Evolutionary conservation across 2,113 vertebrate species (phyloP).

Genomic region (Oryzias melastigma): DNA sequence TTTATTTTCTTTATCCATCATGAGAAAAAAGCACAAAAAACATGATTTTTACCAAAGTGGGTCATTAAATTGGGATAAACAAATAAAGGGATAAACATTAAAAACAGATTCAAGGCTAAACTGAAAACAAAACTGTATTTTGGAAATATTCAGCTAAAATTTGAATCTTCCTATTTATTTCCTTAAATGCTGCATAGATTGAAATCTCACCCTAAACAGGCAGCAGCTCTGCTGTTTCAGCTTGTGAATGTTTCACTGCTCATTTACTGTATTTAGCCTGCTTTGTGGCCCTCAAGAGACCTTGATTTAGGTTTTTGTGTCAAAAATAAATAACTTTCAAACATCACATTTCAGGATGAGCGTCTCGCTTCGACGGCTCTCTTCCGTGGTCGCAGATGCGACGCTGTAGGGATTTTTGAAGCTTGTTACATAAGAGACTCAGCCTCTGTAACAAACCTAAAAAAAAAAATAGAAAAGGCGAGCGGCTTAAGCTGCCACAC

Average conservation of each 20-base stretch:
- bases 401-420: slow-evolving; percentile 47
- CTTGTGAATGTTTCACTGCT: too few relatives aligned
- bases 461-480: slow-evolving; percentile 45
- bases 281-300: too few relatives aligned
- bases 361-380: slow-evolving; percentile 21
- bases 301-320: too few relatives aligned
- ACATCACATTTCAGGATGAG: neutral
- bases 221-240: too few relatives aligned
- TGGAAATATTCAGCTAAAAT: neutral
- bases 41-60: too few relatives aligned
- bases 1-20: too few relatives aligned
- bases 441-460: slow-evolving; percentile 56
- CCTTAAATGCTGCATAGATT: neutral
- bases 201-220: too few relatives aligned
- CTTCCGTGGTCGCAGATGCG: slow-evolving; percentile 39
- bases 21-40: too few relatives aligned
- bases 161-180: neutral
- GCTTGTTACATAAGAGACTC: slow-evolving; percentile 64
- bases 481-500: slow-evolving; percentile 59
- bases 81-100: too few relatives aligned
- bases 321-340: neutral
- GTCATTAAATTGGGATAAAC: too few relatives aligned
- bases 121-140: neutral
- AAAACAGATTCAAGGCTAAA: neutral
- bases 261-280: too few relatives aligned